Percentiles rank a stretch among this genome's conserved stretches.
phyloP scores from a whole-genome alignment of 2,797 vertebrate species.

The Pristis pectinata region DNA sequence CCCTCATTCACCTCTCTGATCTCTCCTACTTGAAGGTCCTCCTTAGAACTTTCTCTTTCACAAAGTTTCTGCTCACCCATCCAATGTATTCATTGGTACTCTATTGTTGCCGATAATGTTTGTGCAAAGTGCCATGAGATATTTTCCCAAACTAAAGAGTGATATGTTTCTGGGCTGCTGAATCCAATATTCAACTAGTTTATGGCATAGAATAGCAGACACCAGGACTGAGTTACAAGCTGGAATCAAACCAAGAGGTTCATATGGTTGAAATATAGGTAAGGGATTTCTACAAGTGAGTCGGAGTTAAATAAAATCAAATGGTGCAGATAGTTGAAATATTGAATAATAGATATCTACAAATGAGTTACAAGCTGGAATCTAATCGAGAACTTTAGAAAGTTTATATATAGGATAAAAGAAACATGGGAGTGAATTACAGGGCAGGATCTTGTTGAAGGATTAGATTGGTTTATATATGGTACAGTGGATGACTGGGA shows the following conservation, averaged over 20 bases:
- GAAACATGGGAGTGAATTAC: neutral
- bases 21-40: neutral
- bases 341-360: neutral
- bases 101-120: neutral
- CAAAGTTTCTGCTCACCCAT: neutral
- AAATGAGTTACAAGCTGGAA: neutral
- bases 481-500: neutral
- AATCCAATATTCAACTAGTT: neutral
- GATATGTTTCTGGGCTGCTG: neutral
- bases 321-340: neutral
- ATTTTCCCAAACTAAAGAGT: neutral
- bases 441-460: neutral
- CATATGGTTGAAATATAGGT: neutral
- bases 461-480: constrained; percentile 21
- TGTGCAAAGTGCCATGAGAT: neutral
- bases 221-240: too few species aligned
- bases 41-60: neutral
- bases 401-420: constrained; percentile 11
- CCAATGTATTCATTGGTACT: neutral
- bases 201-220: too few species aligned
- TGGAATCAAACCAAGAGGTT: too few species aligned
- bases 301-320: neutral
- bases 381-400: neutral
- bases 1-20: neutral
- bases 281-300: neutral